Evolutionary conservation across 2,113 vertebrate species (phyloP), one percentile per base, ranked within the genome.

Genomic region (Fregetta grallaria): DNA sequence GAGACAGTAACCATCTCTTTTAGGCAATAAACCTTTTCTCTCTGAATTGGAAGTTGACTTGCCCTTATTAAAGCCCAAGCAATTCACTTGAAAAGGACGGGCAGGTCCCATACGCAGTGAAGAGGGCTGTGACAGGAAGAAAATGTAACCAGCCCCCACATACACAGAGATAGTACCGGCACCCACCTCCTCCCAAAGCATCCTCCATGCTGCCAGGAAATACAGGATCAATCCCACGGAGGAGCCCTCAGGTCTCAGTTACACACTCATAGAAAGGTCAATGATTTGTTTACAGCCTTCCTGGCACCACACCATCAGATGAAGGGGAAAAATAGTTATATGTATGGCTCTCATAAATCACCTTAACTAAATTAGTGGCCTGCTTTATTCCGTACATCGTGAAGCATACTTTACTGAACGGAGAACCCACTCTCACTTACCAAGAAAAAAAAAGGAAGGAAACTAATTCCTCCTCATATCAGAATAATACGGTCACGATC

Each of bases 231-330:
- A 27, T 58, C 77, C 27, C 29, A 8, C 0, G 2, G 36, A 55
- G 30, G 25, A 92, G 76, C 67, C 93, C 88, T 42, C 55, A 1
- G 86, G 65, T 94, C n/a, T n/a, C n/a, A n/a, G 71, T 9, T 92
- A 15, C 55, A 32, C 34, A 1, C 52, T 88, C 56, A 30, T 3
- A 55, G 72, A 40, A 96, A 82, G 83, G 88, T 94, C 91, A 86
- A 10, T 50, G 95, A 90, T 83, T 91, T 97, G 93, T 95, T 97
- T 96, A 76, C 79, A 63, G 85, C 94, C 82, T 92, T 96, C 90
- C 79, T 96, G 93, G 95, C 95, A 96, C 47, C 88, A 34, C 47
- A 63, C 17, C 15, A 3, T 12, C 4, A 68, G 65, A 55, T 1
- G 3, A 26, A 67, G 81, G 89, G 68, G 81, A 56, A 75, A 94